Evolutionary conservation across 2,113 vertebrate genomes (phyloP).

Genomic region (Prolemur simus): DNA sequence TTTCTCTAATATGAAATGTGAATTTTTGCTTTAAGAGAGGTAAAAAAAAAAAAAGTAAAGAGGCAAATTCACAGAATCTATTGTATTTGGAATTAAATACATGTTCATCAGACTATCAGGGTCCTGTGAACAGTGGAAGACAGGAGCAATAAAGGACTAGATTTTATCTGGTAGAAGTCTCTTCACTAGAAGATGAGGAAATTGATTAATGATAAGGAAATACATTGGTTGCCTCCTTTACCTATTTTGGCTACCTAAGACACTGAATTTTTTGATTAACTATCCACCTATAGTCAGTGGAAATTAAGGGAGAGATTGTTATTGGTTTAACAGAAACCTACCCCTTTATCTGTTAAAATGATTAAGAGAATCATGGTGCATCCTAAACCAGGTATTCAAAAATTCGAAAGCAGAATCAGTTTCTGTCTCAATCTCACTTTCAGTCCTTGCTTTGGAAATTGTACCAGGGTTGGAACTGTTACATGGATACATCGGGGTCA

Average conservation of each 20-base stretch:
- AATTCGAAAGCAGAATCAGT: not conserved
- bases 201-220: not conserved
- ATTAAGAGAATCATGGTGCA: not conserved
- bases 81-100: not conserved
- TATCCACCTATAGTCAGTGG: not conserved
- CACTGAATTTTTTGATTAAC: not conserved
- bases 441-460: not conserved
- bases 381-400: not conserved
- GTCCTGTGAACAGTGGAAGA: not conserved
- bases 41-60: not conserved
- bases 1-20: conserved; percentile 17
- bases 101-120: not conserved
- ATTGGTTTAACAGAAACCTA: not conserved
- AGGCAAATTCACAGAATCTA: not conserved
- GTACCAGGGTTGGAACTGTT: not conserved
- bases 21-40: not conserved
- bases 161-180: not conserved
- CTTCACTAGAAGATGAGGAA: not conserved
- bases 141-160: not conserved
- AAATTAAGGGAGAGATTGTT: not conserved
- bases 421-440: not conserved
- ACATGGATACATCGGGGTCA: not conserved
- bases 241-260: not conserved
- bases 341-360: not conserved
- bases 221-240: not conserved